Evolutionary conservation across 2,113 vertebrate species (phyloP).

Genomic region (Pipa parva): DNA sequence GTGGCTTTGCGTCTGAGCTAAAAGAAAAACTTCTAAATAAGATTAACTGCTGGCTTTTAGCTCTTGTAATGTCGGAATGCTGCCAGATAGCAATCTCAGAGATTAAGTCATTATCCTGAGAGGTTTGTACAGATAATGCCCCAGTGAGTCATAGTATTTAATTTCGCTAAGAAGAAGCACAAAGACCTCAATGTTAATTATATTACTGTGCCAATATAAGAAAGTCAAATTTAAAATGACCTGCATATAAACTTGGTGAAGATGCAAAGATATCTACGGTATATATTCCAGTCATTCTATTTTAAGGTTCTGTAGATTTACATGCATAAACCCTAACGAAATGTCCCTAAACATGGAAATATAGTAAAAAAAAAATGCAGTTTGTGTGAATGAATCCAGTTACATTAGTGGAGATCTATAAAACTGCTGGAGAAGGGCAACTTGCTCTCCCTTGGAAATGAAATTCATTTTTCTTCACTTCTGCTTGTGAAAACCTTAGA

Average conservation of each 20-base stretch:
- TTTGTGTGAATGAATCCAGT: too few species aligned
- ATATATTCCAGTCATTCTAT: conserved; percentile 6
- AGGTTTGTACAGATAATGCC: conserved; percentile 62
- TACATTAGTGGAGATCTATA: too few species aligned
- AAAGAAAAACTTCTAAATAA: conserved; percentile 61
- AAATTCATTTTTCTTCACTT: too few species aligned
- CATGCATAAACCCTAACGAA: not conserved
- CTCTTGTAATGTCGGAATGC: conserved; percentile 56
- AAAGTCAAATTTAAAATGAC: conserved; percentile 57
- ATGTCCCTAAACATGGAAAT: not conserved
- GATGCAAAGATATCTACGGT: conserved; percentile 1
- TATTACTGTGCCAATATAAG: conserved; percentile 57
- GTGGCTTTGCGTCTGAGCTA: conserved; percentile 54
- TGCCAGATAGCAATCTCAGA: conserved; percentile 69
- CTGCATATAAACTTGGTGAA: conserved; percentile 19
- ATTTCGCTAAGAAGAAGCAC: conserved; percentile 68
- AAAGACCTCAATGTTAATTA: conserved; percentile 67
- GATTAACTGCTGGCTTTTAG: conserved; percentile 64
- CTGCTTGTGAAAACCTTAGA: too few species aligned
- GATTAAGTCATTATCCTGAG: conserved; percentile 70
- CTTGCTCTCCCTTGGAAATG: too few species aligned
- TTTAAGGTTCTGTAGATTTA: not conserved
- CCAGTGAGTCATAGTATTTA: conserved; percentile 70
- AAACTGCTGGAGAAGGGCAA: too few species aligned
- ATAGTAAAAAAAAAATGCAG: too few species aligned